Conservation (phyloP, 2,797 vertebrate species). For the Acanthiza pusilla region DNA sequence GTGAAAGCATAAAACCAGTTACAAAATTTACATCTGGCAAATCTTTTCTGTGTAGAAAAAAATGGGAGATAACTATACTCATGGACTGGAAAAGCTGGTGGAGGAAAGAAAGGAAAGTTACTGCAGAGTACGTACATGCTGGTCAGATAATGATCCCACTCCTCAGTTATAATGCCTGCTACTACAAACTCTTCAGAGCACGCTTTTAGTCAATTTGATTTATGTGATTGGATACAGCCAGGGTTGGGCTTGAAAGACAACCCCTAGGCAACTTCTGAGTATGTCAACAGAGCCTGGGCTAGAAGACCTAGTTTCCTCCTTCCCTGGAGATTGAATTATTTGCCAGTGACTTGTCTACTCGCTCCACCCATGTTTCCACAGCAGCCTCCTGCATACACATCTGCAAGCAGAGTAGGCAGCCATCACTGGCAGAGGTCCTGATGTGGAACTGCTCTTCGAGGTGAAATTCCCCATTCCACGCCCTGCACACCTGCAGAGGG, state of each 20-base stretch:
- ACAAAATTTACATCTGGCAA: background rate
- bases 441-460: background rate
- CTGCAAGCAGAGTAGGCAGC: background rate
- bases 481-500: background rate
- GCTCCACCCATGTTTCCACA: background rate
- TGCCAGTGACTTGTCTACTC: background rate
- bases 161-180: background rate
- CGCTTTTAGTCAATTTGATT: background rate
- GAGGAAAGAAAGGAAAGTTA: background rate
- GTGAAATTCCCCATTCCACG: background rate
- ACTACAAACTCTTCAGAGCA: background rate
- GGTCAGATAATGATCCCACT: background rate
- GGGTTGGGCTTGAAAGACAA: background rate
- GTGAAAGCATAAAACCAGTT: background rate
- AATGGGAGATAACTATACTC: background rate
- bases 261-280: background rate
- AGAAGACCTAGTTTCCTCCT: background rate
- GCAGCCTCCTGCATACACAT: background rate
- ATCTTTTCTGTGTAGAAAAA: background rate
- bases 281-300: background rate
- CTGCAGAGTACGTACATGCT: background rate
- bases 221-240: background rate
- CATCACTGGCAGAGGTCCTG: fast-evolving
- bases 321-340: background rate
- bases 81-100: background rate